Conservation (phyloP, 37 sponge, comb jelly and placozoan genomes). For the Ianthella basta region DNA sequence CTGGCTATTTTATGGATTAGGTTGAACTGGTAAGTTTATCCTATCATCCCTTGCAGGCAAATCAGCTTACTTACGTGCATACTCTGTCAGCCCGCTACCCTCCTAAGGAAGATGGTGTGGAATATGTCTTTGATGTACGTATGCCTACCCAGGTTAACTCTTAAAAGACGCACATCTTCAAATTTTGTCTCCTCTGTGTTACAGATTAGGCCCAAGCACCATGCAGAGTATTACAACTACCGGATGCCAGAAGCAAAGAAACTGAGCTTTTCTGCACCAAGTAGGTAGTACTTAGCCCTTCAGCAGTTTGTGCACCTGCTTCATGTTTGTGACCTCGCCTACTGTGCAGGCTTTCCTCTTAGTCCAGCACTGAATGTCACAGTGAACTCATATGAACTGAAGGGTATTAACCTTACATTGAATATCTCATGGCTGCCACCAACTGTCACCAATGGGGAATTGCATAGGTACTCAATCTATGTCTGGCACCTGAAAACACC, state of each 20-base stretch:
- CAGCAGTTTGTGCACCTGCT: no score
- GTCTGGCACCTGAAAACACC: background rate
- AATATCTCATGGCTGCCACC: slow-evolving; percentile 19
- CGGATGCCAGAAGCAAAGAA: no score
- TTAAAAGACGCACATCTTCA: no score
- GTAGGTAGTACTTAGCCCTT: no score
- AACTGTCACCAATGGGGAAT: background rate
- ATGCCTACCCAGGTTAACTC: background rate
- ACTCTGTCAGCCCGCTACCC: background rate
- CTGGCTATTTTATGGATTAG: background rate
- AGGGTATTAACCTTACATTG: background rate
- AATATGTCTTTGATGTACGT: background rate
- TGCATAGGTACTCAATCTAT: slow-evolving; percentile 16
- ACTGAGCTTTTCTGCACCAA: no score
- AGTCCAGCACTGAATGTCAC: slow-evolving; percentile 25
- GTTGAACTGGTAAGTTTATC: no score
- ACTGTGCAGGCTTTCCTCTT: background rate
- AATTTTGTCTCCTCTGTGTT: no score
- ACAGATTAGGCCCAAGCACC: no score
- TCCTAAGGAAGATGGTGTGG: background rate
- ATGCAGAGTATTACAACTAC: no score
- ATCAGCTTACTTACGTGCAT: background rate
- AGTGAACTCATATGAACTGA: background rate
- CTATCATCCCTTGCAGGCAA: background rate
- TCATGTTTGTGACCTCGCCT: no score